Conservation (phyloP, 2,113 vertebrate species). For the Apteryx owenii region DNA sequence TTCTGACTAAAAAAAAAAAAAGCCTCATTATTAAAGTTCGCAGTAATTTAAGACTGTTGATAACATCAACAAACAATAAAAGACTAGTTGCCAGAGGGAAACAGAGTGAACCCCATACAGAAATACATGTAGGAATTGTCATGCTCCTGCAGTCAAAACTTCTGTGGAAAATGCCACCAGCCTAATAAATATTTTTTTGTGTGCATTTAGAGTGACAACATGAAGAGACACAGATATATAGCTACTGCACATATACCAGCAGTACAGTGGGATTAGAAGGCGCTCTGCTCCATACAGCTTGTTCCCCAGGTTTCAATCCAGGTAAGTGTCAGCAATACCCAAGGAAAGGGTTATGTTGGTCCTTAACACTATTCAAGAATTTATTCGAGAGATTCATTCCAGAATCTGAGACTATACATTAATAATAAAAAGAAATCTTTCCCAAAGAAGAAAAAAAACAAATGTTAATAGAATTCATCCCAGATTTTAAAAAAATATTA, state of each 20-base stretch:
- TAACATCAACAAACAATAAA: not conserved
- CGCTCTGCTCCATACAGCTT: not conserved
- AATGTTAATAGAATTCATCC: not conserved
- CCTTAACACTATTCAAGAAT: not conserved
- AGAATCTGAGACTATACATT: not conserved
- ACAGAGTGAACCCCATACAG: not conserved
- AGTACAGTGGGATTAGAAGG: not conserved
- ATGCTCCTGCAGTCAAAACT: not conserved
- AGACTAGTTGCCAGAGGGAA: not conserved
- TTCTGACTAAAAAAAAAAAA: not conserved
- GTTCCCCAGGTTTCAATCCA: not conserved
- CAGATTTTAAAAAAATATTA: not conserved
- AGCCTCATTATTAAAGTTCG: not conserved
- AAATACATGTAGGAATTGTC: not conserved
- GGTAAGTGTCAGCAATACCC: not conserved
- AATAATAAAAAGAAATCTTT: not conserved
- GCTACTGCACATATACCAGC: not conserved
- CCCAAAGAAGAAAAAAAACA: not conserved
- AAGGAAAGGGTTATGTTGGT: not conserved
- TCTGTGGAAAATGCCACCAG: not conserved
- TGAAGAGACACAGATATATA: not conserved
- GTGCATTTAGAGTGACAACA: not conserved
- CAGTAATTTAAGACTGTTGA: not conserved
- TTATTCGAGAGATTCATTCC: not conserved
- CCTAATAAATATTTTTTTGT: not conserved